Conservation (phyloP, 2,888 invertebrate species). For the Eurois occulta region DNA sequence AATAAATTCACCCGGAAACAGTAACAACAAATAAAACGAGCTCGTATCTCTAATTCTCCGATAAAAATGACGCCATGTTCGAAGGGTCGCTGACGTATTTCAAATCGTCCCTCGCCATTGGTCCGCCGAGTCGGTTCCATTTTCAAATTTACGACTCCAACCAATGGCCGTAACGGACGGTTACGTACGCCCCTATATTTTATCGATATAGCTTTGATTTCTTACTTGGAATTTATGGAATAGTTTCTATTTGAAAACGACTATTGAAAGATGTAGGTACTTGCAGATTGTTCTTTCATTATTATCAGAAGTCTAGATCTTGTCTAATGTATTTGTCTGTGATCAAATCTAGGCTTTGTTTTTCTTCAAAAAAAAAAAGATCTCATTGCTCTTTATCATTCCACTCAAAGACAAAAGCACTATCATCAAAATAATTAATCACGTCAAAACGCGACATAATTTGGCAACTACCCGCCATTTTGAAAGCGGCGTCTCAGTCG, state of each 20-base stretch:
- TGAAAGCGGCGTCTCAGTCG: slow-evolving; percentile 26
- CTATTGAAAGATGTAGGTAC: slow-evolving; percentile 25
- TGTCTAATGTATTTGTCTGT: not conserved
- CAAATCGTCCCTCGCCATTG: slow-evolving; percentile 68
- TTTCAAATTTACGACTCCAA: slow-evolving; percentile 78
- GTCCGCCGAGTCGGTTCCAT: slow-evolving; percentile 71
- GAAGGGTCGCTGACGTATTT: slow-evolving; percentile 57
- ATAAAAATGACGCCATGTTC: slow-evolving; percentile 58
- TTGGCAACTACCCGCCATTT: slow-evolving; percentile 43
- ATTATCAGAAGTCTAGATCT: not conserved
- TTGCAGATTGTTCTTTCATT: not conserved
- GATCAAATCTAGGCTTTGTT: not conserved
- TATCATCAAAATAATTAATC: slow-evolving; percentile 24
- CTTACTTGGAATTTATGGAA: slow-evolving; percentile 61
- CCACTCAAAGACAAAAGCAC: not conserved
- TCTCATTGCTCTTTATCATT: not conserved
- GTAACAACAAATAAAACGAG: slow-evolving; percentile 39
- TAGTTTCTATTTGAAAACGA: slow-evolving; percentile 46
- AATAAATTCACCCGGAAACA: slow-evolving; percentile 27
- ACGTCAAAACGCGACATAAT: slow-evolving; percentile 18
- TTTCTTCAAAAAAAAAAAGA: not conserved
- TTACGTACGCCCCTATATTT: slow-evolving; percentile 65
- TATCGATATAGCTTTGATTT: slow-evolving; percentile 67
- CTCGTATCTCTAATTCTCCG: slow-evolving; percentile 44
- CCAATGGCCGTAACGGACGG: slow-evolving; percentile 70